Evolutionary conservation across 2,113 vertebrate genomes (phyloP), one percentile per base, ranked within the genome.

Genomic region (Phyllostomus discolor): DNA sequence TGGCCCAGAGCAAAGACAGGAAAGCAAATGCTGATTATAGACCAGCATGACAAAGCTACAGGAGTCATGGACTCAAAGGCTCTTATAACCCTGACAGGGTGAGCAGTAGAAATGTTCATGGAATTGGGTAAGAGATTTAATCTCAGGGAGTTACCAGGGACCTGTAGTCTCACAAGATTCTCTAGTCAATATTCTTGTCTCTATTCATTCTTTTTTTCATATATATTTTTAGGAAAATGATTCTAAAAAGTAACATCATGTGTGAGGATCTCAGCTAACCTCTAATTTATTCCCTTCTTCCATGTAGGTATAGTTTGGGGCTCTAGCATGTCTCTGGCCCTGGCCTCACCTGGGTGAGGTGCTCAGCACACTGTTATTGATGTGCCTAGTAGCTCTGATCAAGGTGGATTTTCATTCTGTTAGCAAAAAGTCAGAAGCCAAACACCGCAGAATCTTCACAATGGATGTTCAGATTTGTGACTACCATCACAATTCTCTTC

Each of bases 301-400:
- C 80, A 70, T 80, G 26, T 4, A 41, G 41, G 12, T 38, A 54
- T 64, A 73, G 15, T 35, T 66, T 19, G 12, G 35, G 14, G 24
- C 4, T 35, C 19, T 16, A 46, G 5, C 6, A 8, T 28, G 1
- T 50, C 24, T 41, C 11, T 52, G 19, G 9, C n/a, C 20, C 15
- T 59, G 43, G 22, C n/a, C 38, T 82, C 80, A 82, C 80, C 6
- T 86, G 10, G 28, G 35, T 31, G 24, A 57, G 11, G 14, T 24
- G 20, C 7, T 9, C 48, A 24, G 0, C 4, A 48, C 17, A 20
- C 46, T 43, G 33, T 12, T 41, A 22, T 20, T 7, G 0, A 22
- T 70, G 33, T 67, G 5, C 20, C 35, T 50, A 82, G 41, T 2
- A 67, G 3, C 14, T 80, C 12, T 43, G 11, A 59, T 35, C 16